phyloP scores from a whole-genome alignment of 1,140 invertebrate genomes.

The Leptonema lineaticorne region DNA sequence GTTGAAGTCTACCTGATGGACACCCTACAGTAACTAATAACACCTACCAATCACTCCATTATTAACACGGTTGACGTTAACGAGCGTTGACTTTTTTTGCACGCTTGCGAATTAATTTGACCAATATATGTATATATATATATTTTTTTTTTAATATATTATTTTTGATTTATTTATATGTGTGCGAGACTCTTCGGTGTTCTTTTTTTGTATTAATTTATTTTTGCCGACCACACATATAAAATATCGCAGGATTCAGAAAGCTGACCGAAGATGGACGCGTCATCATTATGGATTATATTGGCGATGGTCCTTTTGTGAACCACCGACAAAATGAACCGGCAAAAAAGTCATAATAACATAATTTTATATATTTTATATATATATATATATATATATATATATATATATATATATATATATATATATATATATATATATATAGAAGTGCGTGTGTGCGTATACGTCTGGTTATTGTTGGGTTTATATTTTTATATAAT shows the following conservation, averaged over 20 bases:
- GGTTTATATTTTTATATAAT: too few species aligned
- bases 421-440: too few species aligned
- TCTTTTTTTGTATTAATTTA: too few species aligned
- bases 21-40: slow-evolving; percentile 5
- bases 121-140: neutral
- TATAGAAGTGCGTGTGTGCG: too few species aligned
- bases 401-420: too few species aligned
- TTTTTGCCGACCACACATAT: neutral
- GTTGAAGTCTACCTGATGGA: neutral
- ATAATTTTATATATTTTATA: too few species aligned
- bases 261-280: neutral
- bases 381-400: too few species aligned
- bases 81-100: slow-evolving; percentile 13
- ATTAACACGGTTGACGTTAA: slow-evolving; percentile 16
- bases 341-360: neutral
- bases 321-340: neutral
- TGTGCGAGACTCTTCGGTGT: neutral
- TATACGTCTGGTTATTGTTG: too few species aligned
- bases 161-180: neutral
- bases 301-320: neutral
- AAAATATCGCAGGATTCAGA: neutral
- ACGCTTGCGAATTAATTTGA: too few species aligned
- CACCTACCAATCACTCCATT: slow-evolving; percentile 13
- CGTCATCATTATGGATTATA: neutral
- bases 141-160: neutral